Conservation (phyloP, 2,797 vertebrate species). For the Hyperoplus immaculatus region DNA sequence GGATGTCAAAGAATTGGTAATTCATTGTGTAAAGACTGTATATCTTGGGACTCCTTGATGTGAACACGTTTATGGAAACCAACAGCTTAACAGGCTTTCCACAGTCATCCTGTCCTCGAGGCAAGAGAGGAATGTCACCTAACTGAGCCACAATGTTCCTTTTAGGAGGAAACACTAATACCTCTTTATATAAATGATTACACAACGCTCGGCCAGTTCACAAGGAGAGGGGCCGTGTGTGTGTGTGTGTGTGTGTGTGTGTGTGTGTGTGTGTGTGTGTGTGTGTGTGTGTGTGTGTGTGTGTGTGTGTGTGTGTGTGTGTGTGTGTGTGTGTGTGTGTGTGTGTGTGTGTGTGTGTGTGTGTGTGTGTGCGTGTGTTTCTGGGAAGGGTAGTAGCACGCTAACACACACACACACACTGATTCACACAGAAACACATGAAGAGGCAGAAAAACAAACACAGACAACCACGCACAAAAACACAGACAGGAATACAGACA, state of each 20-base stretch:
- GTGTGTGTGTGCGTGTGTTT: neutral
- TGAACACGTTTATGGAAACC: conserved; percentile 35
- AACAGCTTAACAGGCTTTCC: conserved; percentile 44
- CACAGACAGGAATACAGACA: conserved; percentile 34
- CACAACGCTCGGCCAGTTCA: conserved; percentile 63
- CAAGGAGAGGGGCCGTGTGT: conserved; percentile 18
- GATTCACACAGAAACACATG: conserved; percentile 41
- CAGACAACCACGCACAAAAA: conserved; percentile 33
- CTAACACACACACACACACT: conserved; percentile 29
- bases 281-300: neutral
- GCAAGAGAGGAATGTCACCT: conserved; percentile 62
- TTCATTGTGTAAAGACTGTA: conserved; percentile 18
- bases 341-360: neutral
- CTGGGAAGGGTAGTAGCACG: conserved; percentile 6
- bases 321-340: neutral
- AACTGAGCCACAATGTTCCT: conserved; percentile 61
- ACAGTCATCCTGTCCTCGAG: conserved; percentile 37
- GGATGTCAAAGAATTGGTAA: conserved; percentile 16
- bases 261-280: neutral
- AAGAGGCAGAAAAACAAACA: conserved; percentile 57
- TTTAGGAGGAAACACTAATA: conserved; percentile 71
- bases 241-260: conserved; percentile 6
- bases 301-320: neutral
- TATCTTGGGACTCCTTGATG: conserved; percentile 24
- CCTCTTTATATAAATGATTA: conserved; percentile 79